Conservation (phyloP, 1,140 invertebrate genomes). For the Araneus ventricosus region DNA sequence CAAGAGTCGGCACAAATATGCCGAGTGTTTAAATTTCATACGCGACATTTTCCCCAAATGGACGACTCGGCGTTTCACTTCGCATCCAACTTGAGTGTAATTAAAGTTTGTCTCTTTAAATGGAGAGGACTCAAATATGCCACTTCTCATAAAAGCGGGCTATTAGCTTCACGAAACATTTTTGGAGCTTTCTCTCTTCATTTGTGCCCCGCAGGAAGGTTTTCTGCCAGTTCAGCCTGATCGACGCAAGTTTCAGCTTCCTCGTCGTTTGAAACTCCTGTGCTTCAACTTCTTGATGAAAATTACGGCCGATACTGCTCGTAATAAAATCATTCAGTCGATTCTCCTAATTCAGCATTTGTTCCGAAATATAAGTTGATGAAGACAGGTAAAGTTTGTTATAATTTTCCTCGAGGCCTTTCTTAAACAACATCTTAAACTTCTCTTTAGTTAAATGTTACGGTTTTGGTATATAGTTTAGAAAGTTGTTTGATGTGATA, state of each 20-base stretch:
- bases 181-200: background rate
- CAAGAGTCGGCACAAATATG: background rate
- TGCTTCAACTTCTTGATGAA: background rate
- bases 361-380: background rate
- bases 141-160: background rate
- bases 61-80: background rate
- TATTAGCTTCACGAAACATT: background rate
- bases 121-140: background rate
- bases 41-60: background rate
- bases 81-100: background rate
- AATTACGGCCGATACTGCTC: background rate
- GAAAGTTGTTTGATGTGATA: too few relatives aligned
- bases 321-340: background rate
- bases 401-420: background rate
- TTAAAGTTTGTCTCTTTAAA: background rate
- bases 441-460: too few relatives aligned
- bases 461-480: too few relatives aligned
- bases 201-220: background rate
- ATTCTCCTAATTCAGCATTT: background rate
- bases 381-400: background rate
- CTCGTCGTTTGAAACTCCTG: background rate
- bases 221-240: background rate
- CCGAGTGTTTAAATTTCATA: background rate
- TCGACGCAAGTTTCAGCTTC: background rate
- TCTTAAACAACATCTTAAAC: too few relatives aligned